phyloP scores from a whole-genome alignment of 2,797 vertebrate genomes.

The Antennarius maculatus region DNA sequence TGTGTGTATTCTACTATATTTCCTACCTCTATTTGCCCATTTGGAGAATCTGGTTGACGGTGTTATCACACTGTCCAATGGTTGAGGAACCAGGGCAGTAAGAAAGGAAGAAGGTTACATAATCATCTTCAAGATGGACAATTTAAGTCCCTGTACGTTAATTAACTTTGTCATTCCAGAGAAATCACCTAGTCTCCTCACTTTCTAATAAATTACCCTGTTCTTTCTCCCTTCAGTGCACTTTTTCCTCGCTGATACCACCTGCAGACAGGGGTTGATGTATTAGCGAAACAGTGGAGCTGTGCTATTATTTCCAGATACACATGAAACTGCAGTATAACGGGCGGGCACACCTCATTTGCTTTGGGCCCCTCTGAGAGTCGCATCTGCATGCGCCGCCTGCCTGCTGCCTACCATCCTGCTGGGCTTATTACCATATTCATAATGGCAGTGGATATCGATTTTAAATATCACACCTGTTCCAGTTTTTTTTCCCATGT shows the following conservation, averaged over 20 bases:
- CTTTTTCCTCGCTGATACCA: conserved; percentile 65
- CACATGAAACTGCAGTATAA: conserved; percentile 76
- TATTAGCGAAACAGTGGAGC: conserved; percentile 68
- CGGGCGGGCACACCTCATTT: conserved; percentile 77
- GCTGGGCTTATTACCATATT: conserved; percentile 78
- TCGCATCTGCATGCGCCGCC: conserved; percentile 72
- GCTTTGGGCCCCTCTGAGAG: conserved; percentile 71
- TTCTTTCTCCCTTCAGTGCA: conserved; percentile 50
- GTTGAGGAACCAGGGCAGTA: conserved; percentile 39
- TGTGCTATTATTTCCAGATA: conserved; percentile 75
- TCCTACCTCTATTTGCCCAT: conserved; percentile 13
- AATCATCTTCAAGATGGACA: conserved; percentile 63
- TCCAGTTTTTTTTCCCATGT: conserved; percentile 55
- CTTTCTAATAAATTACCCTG: conserved; percentile 69
- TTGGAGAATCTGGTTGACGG: conserved; percentile 20
- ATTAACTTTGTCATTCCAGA: conserved; percentile 73
- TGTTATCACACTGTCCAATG: conserved; percentile 26
- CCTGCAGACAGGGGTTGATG: conserved; percentile 65
- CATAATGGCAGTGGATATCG: conserved; percentile 74
- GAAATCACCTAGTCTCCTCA: conserved; percentile 60
- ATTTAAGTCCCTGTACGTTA: conserved; percentile 66
- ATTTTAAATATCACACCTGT: conserved; percentile 79
- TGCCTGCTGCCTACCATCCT: conserved; percentile 58
- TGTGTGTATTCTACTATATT: not conserved
- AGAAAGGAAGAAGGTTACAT: conserved; percentile 63